Evolutionary conservation across 2,888 invertebrate genomes (phyloP), one percentile per base, ranked within the genome.

Genomic region (Yponomeuta evonymella): DNA sequence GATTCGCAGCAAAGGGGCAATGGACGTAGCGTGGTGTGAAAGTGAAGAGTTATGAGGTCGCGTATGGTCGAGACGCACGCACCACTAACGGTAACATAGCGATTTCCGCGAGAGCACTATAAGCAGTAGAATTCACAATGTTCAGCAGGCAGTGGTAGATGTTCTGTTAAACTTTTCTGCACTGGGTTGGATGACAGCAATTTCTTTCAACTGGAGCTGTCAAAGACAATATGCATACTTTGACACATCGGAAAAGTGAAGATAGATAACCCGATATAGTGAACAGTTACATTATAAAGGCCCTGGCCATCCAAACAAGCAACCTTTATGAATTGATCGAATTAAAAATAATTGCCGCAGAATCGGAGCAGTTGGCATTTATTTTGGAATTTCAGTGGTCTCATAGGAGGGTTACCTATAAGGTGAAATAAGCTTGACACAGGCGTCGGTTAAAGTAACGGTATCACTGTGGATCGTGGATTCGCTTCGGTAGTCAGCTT

Each of bases 71-170:
- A 58, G 15, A 15, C 71, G 70, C 69, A 71, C 67, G 73, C 73
- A 72, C 30, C 72, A 70, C 70, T 75, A 77, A 77, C 75, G 74
- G 77, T 75, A 75, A 75, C 69, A 73, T 71, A 67, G 72, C 66
- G 71, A 72, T 72, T 72, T 70, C 30, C 66, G 48, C 69, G 69
- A 69, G 5, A 43, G 8, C 43, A 43, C 43, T 43, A 33, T 33
- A 43, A 43, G 43, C 43, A 8, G 43, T 43, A 6, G 43, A 43
- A 43, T 43, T 43, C 43, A 43, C 43, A 43, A 43, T 43, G 43
- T 43, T 43, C 8, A 43, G 43, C 6, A 43, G 43, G 43, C 43
- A 43, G 8, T 3, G 43, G 43, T 43, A 8, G 43, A 8, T 43
- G 43, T 43, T 43, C 6, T 43, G 33, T 5, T 33, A 4, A 33